Conservation (phyloP, 2,797 vertebrate species). For the Enteromius argenteus region DNA sequence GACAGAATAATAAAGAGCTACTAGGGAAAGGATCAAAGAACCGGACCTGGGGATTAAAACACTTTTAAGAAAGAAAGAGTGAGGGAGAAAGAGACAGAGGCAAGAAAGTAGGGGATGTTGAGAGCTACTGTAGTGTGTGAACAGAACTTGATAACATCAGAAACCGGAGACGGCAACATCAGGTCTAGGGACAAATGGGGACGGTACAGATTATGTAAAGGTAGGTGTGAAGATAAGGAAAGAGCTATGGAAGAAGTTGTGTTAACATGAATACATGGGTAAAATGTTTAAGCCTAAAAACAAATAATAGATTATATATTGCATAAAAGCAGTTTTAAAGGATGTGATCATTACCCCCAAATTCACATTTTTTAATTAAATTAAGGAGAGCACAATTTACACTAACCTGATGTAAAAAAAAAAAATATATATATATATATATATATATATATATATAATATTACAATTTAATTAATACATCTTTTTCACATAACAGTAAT, state of each 20-base stretch:
- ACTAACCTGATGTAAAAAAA: background rate
- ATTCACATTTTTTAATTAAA: background rate
- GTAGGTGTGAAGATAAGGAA: constrained; percentile 2
- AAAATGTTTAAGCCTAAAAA: background rate
- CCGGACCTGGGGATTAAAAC: constrained; percentile 70
- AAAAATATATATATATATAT: too few species aligned
- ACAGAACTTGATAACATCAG: constrained; percentile 35
- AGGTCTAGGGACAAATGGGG: constrained; percentile 26
- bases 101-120: constrained; percentile 5
- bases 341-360: background rate
- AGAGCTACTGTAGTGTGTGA: constrained; percentile 34
- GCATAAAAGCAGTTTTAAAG: background rate
- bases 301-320: background rate
- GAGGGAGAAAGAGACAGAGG: constrained; percentile 1
- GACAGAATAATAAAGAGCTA: constrained; percentile 60
- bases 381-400: background rate
- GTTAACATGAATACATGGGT: background rate
- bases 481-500: background rate
- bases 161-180: constrained; percentile 23
- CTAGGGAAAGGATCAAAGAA: constrained; percentile 70
- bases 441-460: background rate
- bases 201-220: constrained; percentile 28
- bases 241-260: background rate
- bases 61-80: constrained; percentile 65
- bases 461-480: background rate